Evolutionary conservation across 2,888 invertebrate species (phyloP), one percentile per base, ranked within the genome.

Genomic region (Cerceris ruficornis): DNA sequence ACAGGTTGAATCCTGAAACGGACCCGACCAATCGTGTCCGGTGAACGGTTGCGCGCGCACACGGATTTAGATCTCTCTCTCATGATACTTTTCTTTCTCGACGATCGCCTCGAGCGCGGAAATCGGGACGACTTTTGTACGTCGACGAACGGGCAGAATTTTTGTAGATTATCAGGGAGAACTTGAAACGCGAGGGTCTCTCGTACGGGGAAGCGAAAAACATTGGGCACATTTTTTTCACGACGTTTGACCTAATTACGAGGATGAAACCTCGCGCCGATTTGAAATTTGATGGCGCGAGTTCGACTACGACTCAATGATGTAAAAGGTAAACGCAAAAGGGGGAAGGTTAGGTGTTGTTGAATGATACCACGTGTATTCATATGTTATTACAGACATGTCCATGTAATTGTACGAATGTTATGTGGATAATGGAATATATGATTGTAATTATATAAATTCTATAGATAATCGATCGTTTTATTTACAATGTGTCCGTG

Each of bases 31-130:
- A 62, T 58, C 64, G 60, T 73, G 58, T 72, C 73, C 77, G 58
- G 75, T 65, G 69, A 67, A 77, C 15, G 76, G 77, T 68, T 77
- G 77, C 80, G 72, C 77, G 83, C 79, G 81, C 84, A 83, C 82
- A 85, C 67, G 66, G 73, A 81, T 82, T 78, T 65, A 73, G 70
- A 52, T 69, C 69, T 67, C 66, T 67, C 57, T 28, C 43, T 61
- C 46, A 57, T 58, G 59, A 69, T 71, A 65, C 64, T 72, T 71
- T 69, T 78, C 67, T 69, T 69, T 77, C 69, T 64, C 67, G 69
- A 68, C 79, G 82, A 82, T 84, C 85, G 72, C 43, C 79, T 84
- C 82, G 80, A 82, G 77, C 82, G 80, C 80, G 77, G 79, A 72
- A 28, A 54, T 71, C 68, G 66, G 58, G 59, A 73, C 65, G 68